Conservation (phyloP, 1,140 invertebrate species). For the Drosophila cardini region DNA sequence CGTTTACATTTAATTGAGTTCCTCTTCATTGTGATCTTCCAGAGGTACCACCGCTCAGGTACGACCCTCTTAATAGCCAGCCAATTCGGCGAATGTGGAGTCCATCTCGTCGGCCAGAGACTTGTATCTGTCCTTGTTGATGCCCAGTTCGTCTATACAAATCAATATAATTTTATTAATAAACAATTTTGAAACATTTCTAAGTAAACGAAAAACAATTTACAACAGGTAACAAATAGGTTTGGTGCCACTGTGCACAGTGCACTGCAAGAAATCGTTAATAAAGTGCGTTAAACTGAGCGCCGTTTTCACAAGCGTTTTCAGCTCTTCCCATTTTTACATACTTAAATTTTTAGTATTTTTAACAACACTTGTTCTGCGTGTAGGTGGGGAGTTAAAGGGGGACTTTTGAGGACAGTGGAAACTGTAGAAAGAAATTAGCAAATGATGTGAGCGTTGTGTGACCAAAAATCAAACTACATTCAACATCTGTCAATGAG, state of each 20-base stretch:
- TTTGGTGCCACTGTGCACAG: slow-evolving; percentile 34
- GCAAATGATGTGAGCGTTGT: slow-evolving; percentile 11
- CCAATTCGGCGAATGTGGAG: slow-evolving; percentile 98
- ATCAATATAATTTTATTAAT: slow-evolving; percentile 36
- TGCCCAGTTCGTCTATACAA: slow-evolving; percentile 96
- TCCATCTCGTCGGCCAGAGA: slow-evolving; percentile 98
- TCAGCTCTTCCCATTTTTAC: not conserved
- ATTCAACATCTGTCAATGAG: slow-evolving; percentile 41
- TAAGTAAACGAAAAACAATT: slow-evolving; percentile 13
- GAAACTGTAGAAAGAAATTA: slow-evolving; percentile 13
- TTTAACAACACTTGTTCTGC: slow-evolving; percentile 36
- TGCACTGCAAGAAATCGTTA: slow-evolving; percentile 52
- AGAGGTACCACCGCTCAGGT: slow-evolving; percentile 6
- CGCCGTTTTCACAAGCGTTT: slow-evolving; percentile 73
- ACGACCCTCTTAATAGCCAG: slow-evolving; percentile 89
- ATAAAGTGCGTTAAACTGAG: slow-evolving; percentile 33
- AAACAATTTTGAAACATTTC: not conserved
- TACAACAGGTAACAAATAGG: slow-evolving; percentile 54
- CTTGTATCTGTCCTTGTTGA: slow-evolving; percentile 99
- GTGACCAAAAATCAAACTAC: slow-evolving; percentile 37
- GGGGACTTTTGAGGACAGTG: not conserved
- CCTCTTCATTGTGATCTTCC: slow-evolving; percentile 39
- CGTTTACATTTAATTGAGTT: slow-evolving; percentile 74
- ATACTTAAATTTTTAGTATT: slow-evolving; percentile 45
- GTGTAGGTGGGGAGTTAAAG: not conserved